phyloP scores from a whole-genome alignment of 2,888 invertebrate genomes.

The Andrena haemorrhoa region DNA sequence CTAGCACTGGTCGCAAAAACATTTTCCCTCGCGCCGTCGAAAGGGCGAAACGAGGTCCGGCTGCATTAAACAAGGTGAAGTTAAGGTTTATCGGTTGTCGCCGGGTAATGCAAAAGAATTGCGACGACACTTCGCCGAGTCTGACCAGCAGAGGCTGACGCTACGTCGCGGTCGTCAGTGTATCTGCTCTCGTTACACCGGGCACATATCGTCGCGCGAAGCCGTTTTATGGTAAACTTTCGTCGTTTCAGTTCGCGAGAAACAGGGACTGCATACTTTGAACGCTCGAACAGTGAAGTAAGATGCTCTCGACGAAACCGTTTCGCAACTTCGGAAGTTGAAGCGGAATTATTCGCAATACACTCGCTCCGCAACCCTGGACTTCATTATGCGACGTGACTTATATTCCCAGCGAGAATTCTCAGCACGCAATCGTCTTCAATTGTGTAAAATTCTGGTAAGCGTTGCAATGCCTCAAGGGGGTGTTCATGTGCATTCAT shows the following conservation, averaged over 20 bases:
- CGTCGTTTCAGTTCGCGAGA: constrained; percentile 8
- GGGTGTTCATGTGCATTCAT: too few relatives aligned
- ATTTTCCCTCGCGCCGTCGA: background rate
- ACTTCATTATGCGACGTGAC: background rate
- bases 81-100: constrained; percentile 54
- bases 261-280: background rate
- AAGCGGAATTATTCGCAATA: background rate
- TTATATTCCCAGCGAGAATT: background rate
- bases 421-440: background rate
- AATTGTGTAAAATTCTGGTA: too few relatives aligned
- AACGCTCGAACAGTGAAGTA: background rate
- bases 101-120: constrained; percentile 45
- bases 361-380: background rate
- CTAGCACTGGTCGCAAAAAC: constrained; percentile 17
- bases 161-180: background rate
- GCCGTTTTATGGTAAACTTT: constrained; percentile 18
- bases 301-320: background rate
- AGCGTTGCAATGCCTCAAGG: too few relatives aligned
- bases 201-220: background rate
- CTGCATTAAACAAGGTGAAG: background rate
- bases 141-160: background rate
- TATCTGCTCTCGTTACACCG: background rate
- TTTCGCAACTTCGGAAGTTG: background rate
- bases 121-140: constrained; percentile 16
- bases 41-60: background rate